Conservation (phyloP, 2,888 invertebrate species). For the Chrysolina americana region DNA sequence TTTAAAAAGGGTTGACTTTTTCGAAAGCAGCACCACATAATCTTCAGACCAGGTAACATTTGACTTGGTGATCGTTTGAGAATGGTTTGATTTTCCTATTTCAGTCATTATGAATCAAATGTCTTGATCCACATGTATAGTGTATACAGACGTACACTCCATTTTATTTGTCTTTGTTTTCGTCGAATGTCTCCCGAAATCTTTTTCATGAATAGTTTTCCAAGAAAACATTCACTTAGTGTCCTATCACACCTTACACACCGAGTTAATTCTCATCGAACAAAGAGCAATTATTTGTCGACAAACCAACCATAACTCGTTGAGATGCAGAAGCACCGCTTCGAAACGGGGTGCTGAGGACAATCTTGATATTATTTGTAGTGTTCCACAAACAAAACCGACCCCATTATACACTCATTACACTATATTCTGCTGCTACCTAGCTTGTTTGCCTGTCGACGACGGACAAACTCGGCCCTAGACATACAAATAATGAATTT, state of each 20-base stretch:
- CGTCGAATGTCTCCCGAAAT: no score
- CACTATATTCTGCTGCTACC: constrained; percentile 53
- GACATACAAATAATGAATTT: not conserved
- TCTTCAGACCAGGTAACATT: no score
- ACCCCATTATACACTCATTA: constrained; percentile 56
- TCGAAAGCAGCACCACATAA: no score
- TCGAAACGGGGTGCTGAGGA: constrained; percentile 33
- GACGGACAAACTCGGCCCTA: not conserved
- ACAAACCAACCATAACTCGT: constrained; percentile 32
- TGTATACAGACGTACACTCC: no score
- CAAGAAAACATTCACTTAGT: not conserved
- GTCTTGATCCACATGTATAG: no score
- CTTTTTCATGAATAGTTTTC: not conserved
- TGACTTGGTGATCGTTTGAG: no score
- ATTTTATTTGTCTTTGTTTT: no score
- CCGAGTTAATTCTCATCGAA: constrained; percentile 5
- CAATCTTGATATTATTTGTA: constrained; percentile 47
- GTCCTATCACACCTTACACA: not conserved
- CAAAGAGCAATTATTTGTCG: constrained; percentile 24
- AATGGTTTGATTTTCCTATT: no score
- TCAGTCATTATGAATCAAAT: no score
- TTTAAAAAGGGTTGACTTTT: no score
- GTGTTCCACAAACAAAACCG: constrained; percentile 48
- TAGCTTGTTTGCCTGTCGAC: constrained; percentile 32
- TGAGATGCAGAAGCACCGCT: constrained; percentile 29